Evolutionary conservation across 2,797 vertebrate genomes (phyloP), one percentile per base, ranked within the genome.

Genomic region (Dermochelys coriacea): DNA sequence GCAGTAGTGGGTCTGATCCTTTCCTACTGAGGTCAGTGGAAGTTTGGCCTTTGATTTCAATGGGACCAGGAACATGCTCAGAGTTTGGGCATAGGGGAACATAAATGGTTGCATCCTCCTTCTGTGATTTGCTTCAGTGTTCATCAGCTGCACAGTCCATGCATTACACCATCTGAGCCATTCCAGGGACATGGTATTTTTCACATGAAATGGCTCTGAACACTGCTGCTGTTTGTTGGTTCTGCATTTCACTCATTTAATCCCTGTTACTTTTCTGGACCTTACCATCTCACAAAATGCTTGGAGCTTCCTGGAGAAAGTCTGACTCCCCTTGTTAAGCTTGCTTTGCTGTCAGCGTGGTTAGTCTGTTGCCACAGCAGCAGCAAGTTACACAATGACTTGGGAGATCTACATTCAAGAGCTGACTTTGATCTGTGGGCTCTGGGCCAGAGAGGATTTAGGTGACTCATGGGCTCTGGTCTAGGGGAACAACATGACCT

Each of bases 391-490:
- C 12, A 31, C 52, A 86, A 51, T 21, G 34, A 8, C 47, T 21
- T 31, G 78, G 49, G 54, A 79, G 31, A 55, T 74, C 41, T 10
- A 14, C n/a, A 27, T 61, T 86, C 71, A 37, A 80, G 84, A 88
- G 12, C 15, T 41, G 50, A 57, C 84, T 89, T 79, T 51, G 79
- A 79, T 82, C 88, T 47, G 79, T 34, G 68, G 57, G 79, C 57
- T 12, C 25, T 37, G 86, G 31, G 84, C 84, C 94, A 82, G 79
- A 59, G 21, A 54, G 49, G 81, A 18, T 89, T 86, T 86, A 82
- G 82, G 52, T 75, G 84, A 89, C 59, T 55, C 0, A 0, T 31
- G 47, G 45, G 4, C 59, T 89, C 45, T 57, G 84, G 57, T 52
- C 12, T 47, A 54, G 81, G 75, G 41, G 64, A 84, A 55, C 34